Base-by-base conservation (phyloP, 2,888 invertebrate genomes). In the Chalcis sispes region DNA sequence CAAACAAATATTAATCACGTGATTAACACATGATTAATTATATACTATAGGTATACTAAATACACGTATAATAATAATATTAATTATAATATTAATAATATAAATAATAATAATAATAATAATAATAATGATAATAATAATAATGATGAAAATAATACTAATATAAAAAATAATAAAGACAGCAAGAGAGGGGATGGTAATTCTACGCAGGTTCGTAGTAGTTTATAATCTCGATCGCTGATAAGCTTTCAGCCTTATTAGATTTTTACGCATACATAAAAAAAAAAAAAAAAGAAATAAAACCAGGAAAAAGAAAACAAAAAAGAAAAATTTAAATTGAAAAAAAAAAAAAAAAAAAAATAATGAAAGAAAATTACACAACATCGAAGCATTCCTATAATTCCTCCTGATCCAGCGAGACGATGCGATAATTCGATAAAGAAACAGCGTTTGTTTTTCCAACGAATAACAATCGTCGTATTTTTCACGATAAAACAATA, bases 191-290 rank as follows among this genome's bases (percentile, higher is more conserved):
- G 50, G 7, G 20, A 40, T 42, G 67, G 10, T 36, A 59, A 61
- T 75, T 75, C 75, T 78, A 78, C 76, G 76, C 78, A 75, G 79
- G 78, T 77, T 71, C 72, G 77, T 79, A 73, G 75, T 75, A 78
- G 72, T 78, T 80, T 72, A 50, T 79, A 77, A 77, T 77, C 75
- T 78, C 61, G 80, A 77, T 80, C 58, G 76, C 79, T 79, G 77
- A 80, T 76, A 77, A 80, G 79, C 79, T 80, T 79, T 77, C 79
- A 79, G 80, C 79, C 79, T 80, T 79, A 80, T 69, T 77, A 80
- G 79, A 77, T 80, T 80, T 79, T 79, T 80, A 80, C 66, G 77
- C 77, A 61, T 78, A 65, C 5, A 42, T 25, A 4, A 64, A 61
- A n/a, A 42, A 64, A 23, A 27, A 29, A n/a, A 27, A 36, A 27